Base-by-base conservation (phyloP, 2,113 vertebrate species). In the Macrotus californicus region DNA sequence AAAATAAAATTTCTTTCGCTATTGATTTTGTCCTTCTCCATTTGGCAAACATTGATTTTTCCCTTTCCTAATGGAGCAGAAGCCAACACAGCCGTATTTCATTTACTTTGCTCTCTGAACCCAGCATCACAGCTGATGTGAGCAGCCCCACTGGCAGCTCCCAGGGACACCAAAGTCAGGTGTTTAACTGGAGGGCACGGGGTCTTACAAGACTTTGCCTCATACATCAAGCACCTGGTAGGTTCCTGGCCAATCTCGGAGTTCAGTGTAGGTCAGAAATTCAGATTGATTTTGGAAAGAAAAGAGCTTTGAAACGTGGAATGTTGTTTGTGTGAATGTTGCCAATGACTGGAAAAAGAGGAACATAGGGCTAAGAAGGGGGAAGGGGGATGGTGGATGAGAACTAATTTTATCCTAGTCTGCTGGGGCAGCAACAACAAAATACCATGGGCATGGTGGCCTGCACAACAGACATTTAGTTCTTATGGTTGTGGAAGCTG, bases 1-100 rank as follows among this genome's bases (percentile, higher is more conserved):
- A 97, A 98, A 98, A 98, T 98, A 98, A 98, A 98, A 98, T 98
- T 98, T 97, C 97, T 98, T 97, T 98, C 41, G 66, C 91, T 98
- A 98, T 98, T 98, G 98, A 98, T 98, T 98, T 98, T 98, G 96
- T 98, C 98, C 97, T 98, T 97, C 98, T 97, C 97, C 97, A 97
- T 98, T 98, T 98, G 98, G 94, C 97, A 94, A 97, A 98, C 97
- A 98, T 98, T 98, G 98, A 98, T 98, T 98, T 98, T 98, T 97
- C 95, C 96, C 97, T 98, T 97, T 98, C 97, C 97, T 98, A 98
- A 98, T 98, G 98, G 98, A 98, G 98, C 98, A 98, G 98, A 98
- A 98, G 97, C 97, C 95, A 97, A 91, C 95, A 69, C 92, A 97
- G 98, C 96, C 97, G 97, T 97, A 98, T 98, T 98, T 98, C 98